Base-by-base conservation (phyloP, 2,797 vertebrate genomes). In the Aldrovandia affinis region DNA sequence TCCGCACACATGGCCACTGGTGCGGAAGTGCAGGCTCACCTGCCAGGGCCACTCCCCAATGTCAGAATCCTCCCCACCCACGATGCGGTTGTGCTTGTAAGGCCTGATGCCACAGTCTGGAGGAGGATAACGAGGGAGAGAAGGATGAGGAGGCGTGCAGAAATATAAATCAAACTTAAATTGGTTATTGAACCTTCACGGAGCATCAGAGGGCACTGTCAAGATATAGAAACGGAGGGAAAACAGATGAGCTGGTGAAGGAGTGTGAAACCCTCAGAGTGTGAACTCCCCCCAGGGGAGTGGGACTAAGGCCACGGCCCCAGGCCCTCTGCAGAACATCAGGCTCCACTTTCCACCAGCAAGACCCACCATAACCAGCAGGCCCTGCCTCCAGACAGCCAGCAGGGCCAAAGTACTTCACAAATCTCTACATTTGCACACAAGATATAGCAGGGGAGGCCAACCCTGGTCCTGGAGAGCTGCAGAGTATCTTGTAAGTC, bases 31-130 rank as follows among this genome's bases (percentile, higher is more conserved):
- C 57, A 96, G 93, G 91, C 95, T 96, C 89, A 96, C 93, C 92
- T 97, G 96, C 96, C 96, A 97, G 3, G 96, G 96, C 95, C 95
- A 96, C 90, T 96, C 96, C n/a, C 96, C 96, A 75, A 93, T 7
- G 36, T 94, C 94, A 0, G 96, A 94, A 1, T 95, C 92, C 87
- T 93, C 90, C 33, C 96, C 96, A 25, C 96, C 96, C 0, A 96
- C 96, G 9, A 97, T 96, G 59, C 96, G 94, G 86, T 94, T 96
- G 88, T 95, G 93, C 86, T 96, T 96, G 83, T 94, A 96, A 1
- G 95, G 95, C 85, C 95, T 91, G 78, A 86, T 90, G 52, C 96
- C 96, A 83, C 96, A 96, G 12, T 85, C 95, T 95, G 86, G 47
- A 83, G 84, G 85, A 80, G 28, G 36, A 33, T 84, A 44, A 85